Percentiles rank a stretch among this genome's conserved stretches.
Evolutionary conservation across 2,113 vertebrate species (phyloP).

Genomic region (Bolborhynchus lineola): DNA sequence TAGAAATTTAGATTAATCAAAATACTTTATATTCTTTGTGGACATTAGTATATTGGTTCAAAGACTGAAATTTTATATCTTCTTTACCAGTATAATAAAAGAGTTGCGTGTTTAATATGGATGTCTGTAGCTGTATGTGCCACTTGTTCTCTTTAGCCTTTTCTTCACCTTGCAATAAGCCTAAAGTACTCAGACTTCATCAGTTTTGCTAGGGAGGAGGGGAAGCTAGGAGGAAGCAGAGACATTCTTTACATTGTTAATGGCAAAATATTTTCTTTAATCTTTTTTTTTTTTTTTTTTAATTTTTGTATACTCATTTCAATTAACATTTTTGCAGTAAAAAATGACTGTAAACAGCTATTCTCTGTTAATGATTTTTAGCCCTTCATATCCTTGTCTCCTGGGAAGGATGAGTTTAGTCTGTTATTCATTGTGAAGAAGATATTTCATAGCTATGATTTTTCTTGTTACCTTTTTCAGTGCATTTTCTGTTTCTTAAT

Average conservation of each 20-base stretch:
- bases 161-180: background rate
- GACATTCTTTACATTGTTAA: accelerated
- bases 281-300: background rate
- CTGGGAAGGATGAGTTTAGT: background rate
- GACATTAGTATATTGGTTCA: background rate
- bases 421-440: background rate
- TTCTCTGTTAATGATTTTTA: background rate
- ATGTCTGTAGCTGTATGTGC: background rate
- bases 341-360: background rate
- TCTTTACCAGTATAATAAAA: background rate
- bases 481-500: background rate
- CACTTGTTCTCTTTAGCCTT: background rate
- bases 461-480: background rate
- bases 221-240: too few species aligned
- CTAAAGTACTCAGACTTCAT: background rate
- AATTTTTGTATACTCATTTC: background rate
- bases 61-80: background rate
- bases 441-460: background rate
- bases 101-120: background rate
- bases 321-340: background rate
- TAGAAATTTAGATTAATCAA: background rate
- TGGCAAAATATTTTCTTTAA: background rate
- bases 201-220: background rate
- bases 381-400: background rate
- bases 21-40: background rate